phyloP scores from a whole-genome alignment of 1,140 invertebrate species.

The Camponotus vicinus region DNA sequence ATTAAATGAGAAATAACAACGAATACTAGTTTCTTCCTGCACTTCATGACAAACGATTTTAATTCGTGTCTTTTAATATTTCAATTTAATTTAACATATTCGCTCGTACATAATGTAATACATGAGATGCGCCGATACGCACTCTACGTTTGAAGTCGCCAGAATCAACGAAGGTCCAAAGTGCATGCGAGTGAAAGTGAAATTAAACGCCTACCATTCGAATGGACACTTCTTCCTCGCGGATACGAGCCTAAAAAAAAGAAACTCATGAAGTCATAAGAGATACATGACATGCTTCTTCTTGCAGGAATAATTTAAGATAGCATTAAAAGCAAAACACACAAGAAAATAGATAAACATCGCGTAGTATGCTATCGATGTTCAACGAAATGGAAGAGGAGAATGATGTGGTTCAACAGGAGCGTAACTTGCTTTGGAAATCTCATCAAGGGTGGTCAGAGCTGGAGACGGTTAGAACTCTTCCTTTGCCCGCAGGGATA shows the following conservation, averaged over 20 bases:
- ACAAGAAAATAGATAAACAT: background rate
- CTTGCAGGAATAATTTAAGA: background rate
- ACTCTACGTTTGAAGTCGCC: background rate
- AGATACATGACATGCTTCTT: background rate
- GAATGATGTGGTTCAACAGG: conserved; percentile 39
- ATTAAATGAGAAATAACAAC: background rate
- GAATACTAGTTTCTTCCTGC: conserved; percentile 5
- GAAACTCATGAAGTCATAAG: background rate
- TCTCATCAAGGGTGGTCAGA: conserved; percentile 27
- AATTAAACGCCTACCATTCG: conserved; percentile 41
- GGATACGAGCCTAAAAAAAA: background rate
- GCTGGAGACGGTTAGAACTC: conserved; percentile 20
- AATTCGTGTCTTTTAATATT: conserved; percentile 35
- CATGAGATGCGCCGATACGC: background rate
- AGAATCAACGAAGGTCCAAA: conserved; percentile 26
- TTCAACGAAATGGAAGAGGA: conserved; percentile 20
- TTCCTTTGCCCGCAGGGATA: conserved; percentile 33
- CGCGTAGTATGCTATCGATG: background rate
- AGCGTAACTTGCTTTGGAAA: conserved; percentile 51
- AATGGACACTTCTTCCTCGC: background rate
- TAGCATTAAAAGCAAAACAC: background rate
- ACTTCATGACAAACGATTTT: conserved; percentile 10
- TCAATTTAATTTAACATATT: conserved; percentile 43
- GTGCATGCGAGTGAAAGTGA: conserved; percentile 64
- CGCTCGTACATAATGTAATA: conserved; percentile 2